Base-by-base conservation (phyloP, 2,113 vertebrate genomes). In the Odontophorus gujanensis region DNA sequence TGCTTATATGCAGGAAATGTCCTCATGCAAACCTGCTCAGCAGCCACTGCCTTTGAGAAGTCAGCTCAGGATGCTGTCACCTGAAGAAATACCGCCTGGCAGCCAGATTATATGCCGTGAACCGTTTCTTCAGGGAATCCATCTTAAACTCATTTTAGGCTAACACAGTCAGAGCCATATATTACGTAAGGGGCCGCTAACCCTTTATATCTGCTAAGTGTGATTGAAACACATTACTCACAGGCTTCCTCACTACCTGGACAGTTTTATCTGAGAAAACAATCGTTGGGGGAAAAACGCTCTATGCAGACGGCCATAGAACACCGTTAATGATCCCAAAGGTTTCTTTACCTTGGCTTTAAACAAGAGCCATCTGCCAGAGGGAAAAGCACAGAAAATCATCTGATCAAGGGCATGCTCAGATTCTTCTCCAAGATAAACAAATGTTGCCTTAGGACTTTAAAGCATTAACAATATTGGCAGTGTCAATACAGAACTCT, bases 141-240 rank as follows among this genome's bases (percentile, higher is more conserved):
- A 85, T 94, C 92, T 94, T 93, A 87, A 95, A 93, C 76, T 96
- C 82, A 87, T 95, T 93, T 93, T 85, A 79, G 88, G 40, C 85
- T 85, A 94, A 90, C 85, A n/a, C 59, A 69, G 58, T 11, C 88
- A 68, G 55, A 89, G 53, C 40, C 2, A 3, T 95, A 90, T 87
- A 90, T 93, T 87, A 76, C 48, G 78, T 55, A 89, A 80, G 53
- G 76, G 48, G 59, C 68, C 81, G 80, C 72, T 93, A 87, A 94
- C 62, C 58, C 75, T 85, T 93, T 77, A 85, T 38, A 90, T 93
- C 75, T 91, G 67, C 67, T 90, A 80, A 90, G 73, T 75, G 53
- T 92, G 88, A 85, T 80, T 95, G 90, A 93, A 93, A 92, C 57
- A 32, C 85, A 87, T 95, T 85, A 87, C 51, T 95, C 62, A 91